Evolutionary conservation across 2,888 invertebrate genomes (phyloP).

Genomic region (Malachius bipustulatus): DNA sequence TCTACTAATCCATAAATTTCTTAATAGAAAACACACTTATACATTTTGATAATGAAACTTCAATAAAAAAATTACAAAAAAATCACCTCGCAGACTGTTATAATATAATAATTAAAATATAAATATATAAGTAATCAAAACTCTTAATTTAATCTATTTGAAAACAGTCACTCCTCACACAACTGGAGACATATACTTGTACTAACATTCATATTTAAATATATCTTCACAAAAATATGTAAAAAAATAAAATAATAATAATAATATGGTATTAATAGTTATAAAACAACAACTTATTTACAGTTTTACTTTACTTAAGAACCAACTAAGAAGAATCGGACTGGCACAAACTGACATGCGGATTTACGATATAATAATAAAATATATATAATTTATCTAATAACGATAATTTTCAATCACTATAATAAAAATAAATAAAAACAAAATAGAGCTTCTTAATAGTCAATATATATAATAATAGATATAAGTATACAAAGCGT

Average conservation of each 20-base stretch:
- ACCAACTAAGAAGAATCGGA: conserved; percentile 33
- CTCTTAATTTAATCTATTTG: conserved; percentile 37
- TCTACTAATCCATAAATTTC: conserved; percentile 37
- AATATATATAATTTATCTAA: conserved; percentile 37
- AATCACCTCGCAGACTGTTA: conserved; percentile 34
- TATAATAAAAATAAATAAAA: conserved; percentile 39
- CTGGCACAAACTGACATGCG: conserved; percentile 11
- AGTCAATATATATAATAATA: conserved; percentile 28
- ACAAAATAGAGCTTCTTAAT: conserved; percentile 34
- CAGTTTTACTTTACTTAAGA: conserved; percentile 34
- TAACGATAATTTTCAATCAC: conserved; percentile 36
- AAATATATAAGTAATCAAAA: conserved; percentile 37
- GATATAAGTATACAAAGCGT: conserved; percentile 30
- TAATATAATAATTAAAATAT: conserved; percentile 36
- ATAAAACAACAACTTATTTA: conserved; percentile 41
- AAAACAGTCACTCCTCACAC: conserved; percentile 38
- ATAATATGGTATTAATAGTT: conserved; percentile 38
- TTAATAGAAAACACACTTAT: conserved; percentile 39
- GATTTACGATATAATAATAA: conserved; percentile 28
- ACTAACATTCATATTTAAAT: conserved; percentile 40
- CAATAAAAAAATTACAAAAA: conserved; percentile 33
- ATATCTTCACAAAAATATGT: conserved; percentile 42
- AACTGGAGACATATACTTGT: conserved; percentile 36
- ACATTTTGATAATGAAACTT: conserved; percentile 37
- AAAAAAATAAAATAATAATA: conserved; percentile 42